A percentile compares a stretch with the other conserved stretches of the same genome.
Evolutionary conservation across 2,113 vertebrate species (phyloP).

Genomic region (Anolis sagrei): DNA sequence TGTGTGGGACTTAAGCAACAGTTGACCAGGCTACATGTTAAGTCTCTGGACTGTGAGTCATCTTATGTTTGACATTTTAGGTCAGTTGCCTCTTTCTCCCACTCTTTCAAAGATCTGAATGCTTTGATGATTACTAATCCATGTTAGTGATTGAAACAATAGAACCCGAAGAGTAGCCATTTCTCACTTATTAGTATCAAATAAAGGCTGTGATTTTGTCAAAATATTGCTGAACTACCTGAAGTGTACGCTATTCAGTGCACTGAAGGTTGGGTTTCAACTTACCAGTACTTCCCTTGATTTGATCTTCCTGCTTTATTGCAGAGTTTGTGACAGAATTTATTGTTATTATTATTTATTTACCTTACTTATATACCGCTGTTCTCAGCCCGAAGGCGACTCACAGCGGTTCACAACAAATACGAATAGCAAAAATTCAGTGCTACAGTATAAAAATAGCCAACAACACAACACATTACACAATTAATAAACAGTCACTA

Average conservation of each 20-base stretch:
- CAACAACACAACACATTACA: too few relatives aligned
- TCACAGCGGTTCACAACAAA: too few relatives aligned
- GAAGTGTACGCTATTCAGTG: slow-evolving; percentile 15
- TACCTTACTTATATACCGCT: too few relatives aligned
- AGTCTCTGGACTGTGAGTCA: background rate
- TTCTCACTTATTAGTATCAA: background rate
- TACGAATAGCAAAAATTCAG: too few relatives aligned
- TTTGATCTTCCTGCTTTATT: background rate
- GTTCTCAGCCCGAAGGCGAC: too few relatives aligned
- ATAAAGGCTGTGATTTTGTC: background rate
- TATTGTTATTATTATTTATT: too few relatives aligned
- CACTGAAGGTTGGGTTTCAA: slow-evolving; percentile 10
- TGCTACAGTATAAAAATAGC: too few relatives aligned
- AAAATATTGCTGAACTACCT: background rate
- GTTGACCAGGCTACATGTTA: background rate
- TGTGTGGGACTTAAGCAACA: background rate
- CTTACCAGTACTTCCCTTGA: slow-evolving; percentile 5
- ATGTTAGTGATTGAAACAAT: background rate
- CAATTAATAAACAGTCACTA: too few relatives aligned
- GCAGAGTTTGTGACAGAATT: slow-evolving; percentile 33
- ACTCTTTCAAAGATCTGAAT: background rate
- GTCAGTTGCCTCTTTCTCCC: background rate
- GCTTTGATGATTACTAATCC: background rate
- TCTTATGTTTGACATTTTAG: background rate
- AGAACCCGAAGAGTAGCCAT: background rate